phyloP scores from a whole-genome alignment of 2,888 invertebrate species.

The Mesorhabditis sp. region DNA sequence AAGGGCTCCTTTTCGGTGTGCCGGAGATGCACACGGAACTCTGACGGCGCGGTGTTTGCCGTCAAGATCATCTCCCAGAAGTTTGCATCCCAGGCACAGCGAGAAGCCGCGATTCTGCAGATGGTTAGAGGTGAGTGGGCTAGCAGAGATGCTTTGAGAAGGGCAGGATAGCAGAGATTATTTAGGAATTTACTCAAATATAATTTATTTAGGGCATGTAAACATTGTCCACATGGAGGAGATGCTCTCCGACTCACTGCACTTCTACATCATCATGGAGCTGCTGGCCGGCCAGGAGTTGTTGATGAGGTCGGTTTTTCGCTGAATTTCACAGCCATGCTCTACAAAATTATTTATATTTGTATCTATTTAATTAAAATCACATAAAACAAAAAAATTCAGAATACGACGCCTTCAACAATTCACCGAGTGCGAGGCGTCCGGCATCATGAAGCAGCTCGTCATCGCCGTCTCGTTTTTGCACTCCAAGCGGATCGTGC shows the following conservation, averaged over 20 bases:
- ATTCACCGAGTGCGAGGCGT: slow-evolving; percentile 68
- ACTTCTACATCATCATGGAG: slow-evolving; percentile 87
- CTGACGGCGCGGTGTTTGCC: slow-evolving; percentile 75
- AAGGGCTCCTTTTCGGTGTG: slow-evolving; percentile 87
- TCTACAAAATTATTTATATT: neutral
- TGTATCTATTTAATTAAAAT: neutral
- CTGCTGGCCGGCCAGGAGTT: slow-evolving; percentile 63
- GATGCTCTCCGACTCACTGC: slow-evolving; percentile 70
- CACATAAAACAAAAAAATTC: no score
- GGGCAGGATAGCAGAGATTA: neutral
- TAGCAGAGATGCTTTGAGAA: neutral
- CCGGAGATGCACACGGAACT: slow-evolving; percentile 72
- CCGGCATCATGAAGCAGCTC: slow-evolving; percentile 75
- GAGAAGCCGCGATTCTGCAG: slow-evolving; percentile 76
- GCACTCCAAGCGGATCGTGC: slow-evolving; percentile 80
- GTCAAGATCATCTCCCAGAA: slow-evolving; percentile 78
- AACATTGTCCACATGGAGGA: slow-evolving; percentile 81
- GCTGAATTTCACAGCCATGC: neutral
- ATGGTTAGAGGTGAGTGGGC: slow-evolving; percentile 71
- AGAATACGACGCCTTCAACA: neutral
- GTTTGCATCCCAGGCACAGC: slow-evolving; percentile 63
- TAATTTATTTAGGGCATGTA: slow-evolving; percentile 65
- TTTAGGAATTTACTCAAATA: neutral
- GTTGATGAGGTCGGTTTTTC: slow-evolving; percentile 16
- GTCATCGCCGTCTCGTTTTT: slow-evolving; percentile 79